Percentiles rank a stretch among this genome's conserved stretches.
Evolutionary conservation across 64 coral and sea anemone genomes (phyloP).

Genomic region (Montipora cactus): DNA sequence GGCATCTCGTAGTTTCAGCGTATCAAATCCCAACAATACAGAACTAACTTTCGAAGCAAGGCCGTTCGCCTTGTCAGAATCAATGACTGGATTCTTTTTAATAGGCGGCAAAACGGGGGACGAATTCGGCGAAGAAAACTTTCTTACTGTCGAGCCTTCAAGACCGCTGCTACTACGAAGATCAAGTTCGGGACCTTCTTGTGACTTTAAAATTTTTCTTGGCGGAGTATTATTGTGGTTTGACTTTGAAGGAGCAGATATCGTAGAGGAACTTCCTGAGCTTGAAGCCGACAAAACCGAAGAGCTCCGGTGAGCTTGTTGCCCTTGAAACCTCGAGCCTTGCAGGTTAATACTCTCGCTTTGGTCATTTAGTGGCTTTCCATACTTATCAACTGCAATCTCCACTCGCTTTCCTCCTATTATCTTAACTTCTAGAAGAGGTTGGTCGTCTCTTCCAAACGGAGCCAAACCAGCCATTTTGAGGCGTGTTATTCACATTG

Average conservation of each 20-base stretch:
- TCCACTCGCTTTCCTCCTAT: conserved; percentile 92
- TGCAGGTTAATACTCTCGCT: not conserved
- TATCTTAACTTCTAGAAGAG: conserved; percentile 79
- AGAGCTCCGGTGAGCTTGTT: not conserved
- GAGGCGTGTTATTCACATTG: not conserved
- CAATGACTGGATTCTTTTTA: not conserved
- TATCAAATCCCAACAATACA: conserved; percentile 48
- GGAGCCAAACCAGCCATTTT: conserved; percentile 85
- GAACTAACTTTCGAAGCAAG: not conserved
- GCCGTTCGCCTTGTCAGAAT: not conserved
- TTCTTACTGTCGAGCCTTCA: not conserved
- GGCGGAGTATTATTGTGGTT: conserved; percentile 70
- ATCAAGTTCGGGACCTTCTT: conserved; percentile 36
- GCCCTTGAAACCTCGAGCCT: not conserved
- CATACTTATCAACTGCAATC: conserved; percentile 78
- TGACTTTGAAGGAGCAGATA: conserved; percentile 67
- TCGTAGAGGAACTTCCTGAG: not conserved
- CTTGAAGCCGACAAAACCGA: conserved; percentile 34
- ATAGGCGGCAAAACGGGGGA: conserved; percentile 82
- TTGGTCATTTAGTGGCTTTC: conserved; percentile 31
- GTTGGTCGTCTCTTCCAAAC: conserved; percentile 94
- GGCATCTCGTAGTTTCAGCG: conserved; percentile 68
- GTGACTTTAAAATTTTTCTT: conserved; percentile 66
- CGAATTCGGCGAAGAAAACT: conserved; percentile 14
- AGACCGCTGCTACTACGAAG: not conserved